Percentiles rank a stretch among this genome's conserved stretches.
Conservation (phyloP, 2,888 invertebrate species). For the Agrotis clavis region DNA sequence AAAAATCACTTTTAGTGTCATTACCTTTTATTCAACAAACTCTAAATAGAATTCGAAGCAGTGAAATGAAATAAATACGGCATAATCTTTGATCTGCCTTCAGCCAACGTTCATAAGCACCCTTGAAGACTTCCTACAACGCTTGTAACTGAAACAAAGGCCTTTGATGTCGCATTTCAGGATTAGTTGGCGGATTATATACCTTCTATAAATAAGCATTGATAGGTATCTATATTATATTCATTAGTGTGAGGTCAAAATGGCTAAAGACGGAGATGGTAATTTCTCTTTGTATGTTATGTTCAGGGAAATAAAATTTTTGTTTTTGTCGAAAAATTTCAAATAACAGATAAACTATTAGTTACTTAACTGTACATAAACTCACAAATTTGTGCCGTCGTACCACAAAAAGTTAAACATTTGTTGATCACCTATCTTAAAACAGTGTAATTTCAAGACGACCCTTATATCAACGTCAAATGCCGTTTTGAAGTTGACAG, state of each 20-base stretch:
- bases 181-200: constrained; percentile 33
- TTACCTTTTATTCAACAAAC: background rate
- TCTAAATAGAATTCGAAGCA: background rate
- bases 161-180: constrained; percentile 23
- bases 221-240: background rate
- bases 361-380: too few species aligned
- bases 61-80: background rate
- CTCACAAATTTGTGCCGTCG: too few species aligned
- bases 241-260: constrained; percentile 11
- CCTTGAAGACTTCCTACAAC: constrained; percentile 33
- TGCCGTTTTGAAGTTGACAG: too few species aligned
- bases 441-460: too few species aligned
- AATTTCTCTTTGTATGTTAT: background rate
- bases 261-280: too few species aligned
- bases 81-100: constrained; percentile 36
- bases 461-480: too few species aligned
- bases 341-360: too few species aligned
- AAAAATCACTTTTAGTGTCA: too few species aligned
- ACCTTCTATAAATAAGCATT: background rate
- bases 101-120: constrained; percentile 27
- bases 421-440: too few species aligned
- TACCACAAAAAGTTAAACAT: too few species aligned
- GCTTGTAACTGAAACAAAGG: constrained; percentile 34
- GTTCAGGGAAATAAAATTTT: background rate
- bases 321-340: too few species aligned